These are phyloP conservation scores for Coenonympha glycerion DNA, from an alignment of 2,888 invertebrate genomes.

Conservation along the genomic window DNA sequence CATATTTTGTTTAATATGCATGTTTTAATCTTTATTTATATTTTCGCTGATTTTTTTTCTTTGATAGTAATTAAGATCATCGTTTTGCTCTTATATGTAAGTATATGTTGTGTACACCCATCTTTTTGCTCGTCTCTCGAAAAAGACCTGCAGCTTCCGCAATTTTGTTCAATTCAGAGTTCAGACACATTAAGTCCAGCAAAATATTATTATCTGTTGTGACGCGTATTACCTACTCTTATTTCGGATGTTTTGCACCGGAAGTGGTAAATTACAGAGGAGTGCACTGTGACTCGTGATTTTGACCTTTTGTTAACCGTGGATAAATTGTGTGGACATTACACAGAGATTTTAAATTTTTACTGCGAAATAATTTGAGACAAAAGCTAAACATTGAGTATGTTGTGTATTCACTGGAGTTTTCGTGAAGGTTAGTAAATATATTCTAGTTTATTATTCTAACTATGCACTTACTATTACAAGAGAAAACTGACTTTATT, in stretches of 20 bases:
- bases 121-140: conserved; percentile 40
- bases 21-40: no score
- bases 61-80: not conserved
- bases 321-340: not conserved
- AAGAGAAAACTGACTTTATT: not conserved
- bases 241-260: conserved; percentile 13
- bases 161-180: conserved; percentile 49
- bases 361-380: not conserved
- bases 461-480: no score
- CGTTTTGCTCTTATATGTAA: not conserved
- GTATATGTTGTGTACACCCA: conserved; percentile 22
- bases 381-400: no score
- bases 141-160: conserved; percentile 32
- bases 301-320: conserved; percentile 4
- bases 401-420: not conserved
- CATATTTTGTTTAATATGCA: no score
- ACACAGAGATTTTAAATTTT: not conserved
- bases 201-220: conserved; percentile 12
- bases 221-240: conserved; percentile 18
- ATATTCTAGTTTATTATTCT: no score
- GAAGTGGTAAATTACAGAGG: conserved; percentile 13
- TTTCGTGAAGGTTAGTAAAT: not conserved
- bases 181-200: conserved; percentile 28
- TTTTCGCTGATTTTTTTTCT: not conserved
- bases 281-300: conserved; percentile 7